phyloP scores from a whole-genome alignment of 2,888 invertebrate species.

The Lepidochrysops patricia region DNA sequence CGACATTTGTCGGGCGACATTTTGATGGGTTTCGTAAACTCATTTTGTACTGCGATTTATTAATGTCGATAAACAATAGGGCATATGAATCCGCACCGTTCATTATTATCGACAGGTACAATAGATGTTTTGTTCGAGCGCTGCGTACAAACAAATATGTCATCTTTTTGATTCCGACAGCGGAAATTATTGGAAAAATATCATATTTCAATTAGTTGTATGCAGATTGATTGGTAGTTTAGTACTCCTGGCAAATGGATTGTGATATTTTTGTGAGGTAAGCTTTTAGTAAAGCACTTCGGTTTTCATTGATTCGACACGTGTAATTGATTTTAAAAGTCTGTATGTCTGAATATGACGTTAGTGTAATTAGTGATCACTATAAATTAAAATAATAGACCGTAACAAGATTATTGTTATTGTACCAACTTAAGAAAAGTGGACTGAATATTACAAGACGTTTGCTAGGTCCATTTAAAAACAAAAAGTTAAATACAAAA shows the following conservation, averaged over 20 bases:
- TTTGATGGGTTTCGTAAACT: slow-evolving; percentile 62
- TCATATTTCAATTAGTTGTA: not conserved
- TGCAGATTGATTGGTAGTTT: not conserved
- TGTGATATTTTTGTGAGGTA: not conserved
- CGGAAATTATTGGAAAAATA: not conserved
- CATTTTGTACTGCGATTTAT: slow-evolving; percentile 58
- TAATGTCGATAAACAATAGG: slow-evolving; percentile 39
- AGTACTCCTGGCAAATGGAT: not conserved
- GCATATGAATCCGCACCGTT: slow-evolving; percentile 29
- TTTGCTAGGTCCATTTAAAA: no score
- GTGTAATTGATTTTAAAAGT: not conserved
- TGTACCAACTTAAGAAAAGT: no score
- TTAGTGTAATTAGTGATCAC: no score
- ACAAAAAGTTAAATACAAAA: no score
- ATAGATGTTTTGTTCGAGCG: slow-evolving; percentile 26
- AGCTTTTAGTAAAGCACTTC: not conserved
- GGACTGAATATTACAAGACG: no score
- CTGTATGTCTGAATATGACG: no score
- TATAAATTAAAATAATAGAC: no score
- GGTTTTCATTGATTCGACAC: not conserved
- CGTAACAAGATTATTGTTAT: no score
- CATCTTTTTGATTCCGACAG: slow-evolving; percentile 11
- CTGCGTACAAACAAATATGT: slow-evolving; percentile 26
- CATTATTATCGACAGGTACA: slow-evolving; percentile 43
- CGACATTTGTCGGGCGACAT: slow-evolving; percentile 60